Conservation (phyloP, 2,797 vertebrate genomes). For the Tragelaphus oryx region DNA sequence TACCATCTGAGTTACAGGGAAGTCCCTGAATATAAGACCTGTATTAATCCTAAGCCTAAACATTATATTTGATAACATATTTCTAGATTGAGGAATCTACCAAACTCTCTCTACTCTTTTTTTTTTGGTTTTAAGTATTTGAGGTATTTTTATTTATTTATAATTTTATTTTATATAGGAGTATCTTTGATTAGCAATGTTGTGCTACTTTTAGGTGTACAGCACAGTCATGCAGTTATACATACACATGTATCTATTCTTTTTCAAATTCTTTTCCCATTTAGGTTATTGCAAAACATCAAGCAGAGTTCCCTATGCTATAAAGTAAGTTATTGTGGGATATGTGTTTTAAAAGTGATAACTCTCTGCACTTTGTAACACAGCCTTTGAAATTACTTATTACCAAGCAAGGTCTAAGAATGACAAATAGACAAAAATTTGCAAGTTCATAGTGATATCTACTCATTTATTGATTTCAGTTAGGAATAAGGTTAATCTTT, state of each 20-base stretch:
- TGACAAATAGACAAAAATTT: neutral
- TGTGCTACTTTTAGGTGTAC: neutral
- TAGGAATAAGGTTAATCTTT: neutral
- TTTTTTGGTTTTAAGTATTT: neutral
- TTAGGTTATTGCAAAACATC: neutral
- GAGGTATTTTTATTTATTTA: neutral
- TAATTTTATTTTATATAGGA: neutral
- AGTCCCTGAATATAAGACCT: neutral
- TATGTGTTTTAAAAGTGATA: neutral
- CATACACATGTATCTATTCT: neutral
- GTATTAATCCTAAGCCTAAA: neutral
- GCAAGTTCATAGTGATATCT: neutral
- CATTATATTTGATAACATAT: neutral
- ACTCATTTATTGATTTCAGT: neutral
- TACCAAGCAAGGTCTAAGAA: neutral
- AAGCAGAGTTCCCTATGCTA: neutral
- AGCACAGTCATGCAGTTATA: neutral
- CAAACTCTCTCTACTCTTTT: neutral
- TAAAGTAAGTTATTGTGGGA: neutral
- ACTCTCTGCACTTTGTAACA: neutral
- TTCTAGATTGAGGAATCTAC: neutral
- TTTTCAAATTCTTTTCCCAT: neutral
- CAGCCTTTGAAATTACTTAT: neutral
- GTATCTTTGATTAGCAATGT: neutral
- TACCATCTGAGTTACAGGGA: neutral